Conservation (phyloP, 64 coral and sea anemone species). For the Stylophora pistillata region DNA sequence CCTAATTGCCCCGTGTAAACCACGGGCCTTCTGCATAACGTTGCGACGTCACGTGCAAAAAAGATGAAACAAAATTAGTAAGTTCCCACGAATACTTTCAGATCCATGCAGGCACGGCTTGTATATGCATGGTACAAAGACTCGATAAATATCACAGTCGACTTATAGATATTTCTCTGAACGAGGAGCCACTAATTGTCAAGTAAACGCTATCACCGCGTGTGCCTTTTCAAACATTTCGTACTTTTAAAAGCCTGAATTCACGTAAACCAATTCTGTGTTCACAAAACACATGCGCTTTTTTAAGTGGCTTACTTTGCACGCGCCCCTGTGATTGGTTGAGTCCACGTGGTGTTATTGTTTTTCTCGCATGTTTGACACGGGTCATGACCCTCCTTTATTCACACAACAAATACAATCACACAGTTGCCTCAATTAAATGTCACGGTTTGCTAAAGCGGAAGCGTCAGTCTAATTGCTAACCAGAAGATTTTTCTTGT, state of each 20-base stretch:
- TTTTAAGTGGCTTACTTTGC: background rate
- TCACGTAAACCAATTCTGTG: background rate
- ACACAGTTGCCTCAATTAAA: background rate
- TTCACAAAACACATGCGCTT: background rate
- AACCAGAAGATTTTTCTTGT: too few relatives aligned
- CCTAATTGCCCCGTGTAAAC: too few relatives aligned
- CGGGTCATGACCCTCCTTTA: background rate
- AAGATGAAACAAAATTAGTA: too few relatives aligned
- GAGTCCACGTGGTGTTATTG: conserved; percentile 45
- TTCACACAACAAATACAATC: background rate
- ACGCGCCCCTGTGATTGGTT: conserved; percentile 6
- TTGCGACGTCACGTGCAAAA: too few relatives aligned
- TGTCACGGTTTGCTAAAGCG: background rate
- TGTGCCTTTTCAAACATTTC: background rate
- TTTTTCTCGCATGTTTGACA: background rate
- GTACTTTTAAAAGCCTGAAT: background rate
- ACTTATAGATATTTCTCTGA: too few relatives aligned
- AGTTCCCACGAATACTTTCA: too few relatives aligned
- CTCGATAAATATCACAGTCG: too few relatives aligned
- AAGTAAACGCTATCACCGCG: background rate
- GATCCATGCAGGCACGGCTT: too few relatives aligned
- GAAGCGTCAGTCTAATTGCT: background rate
- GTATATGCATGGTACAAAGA: too few relatives aligned
- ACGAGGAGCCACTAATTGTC: too few relatives aligned
- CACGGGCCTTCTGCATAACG: too few relatives aligned